phyloP scores from a whole-genome alignment of 1,140 invertebrate species.

The Atopsyche davidsoni region DNA sequence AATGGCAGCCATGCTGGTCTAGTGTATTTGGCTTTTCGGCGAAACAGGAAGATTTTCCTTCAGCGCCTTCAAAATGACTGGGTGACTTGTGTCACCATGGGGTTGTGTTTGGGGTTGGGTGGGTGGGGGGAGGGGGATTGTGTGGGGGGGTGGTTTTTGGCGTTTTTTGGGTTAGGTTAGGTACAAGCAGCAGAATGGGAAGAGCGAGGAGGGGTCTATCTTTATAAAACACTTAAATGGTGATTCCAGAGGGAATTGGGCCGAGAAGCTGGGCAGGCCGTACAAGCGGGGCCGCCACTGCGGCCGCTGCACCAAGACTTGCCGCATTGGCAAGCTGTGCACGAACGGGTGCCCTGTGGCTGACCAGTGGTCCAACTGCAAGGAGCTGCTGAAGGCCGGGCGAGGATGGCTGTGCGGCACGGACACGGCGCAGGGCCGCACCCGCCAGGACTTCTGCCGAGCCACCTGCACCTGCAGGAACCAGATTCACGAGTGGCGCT shows the following conservation, averaged over 20 bases:
- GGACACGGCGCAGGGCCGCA: conserved; percentile 49
- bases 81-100: no score
- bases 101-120: no score
- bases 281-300: conserved; percentile 63
- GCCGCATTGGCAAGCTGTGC: conserved; percentile 56
- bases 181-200: no score
- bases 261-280: conserved; percentile 54
- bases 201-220: not conserved
- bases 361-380: conserved; percentile 70
- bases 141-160: no score
- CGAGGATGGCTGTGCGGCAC: conserved; percentile 58
- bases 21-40: no score
- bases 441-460: conserved; percentile 55
- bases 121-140: no score
- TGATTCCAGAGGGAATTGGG: conserved; percentile 62
- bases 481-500: conserved; percentile 39
- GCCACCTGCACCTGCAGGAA: conserved; percentile 66
- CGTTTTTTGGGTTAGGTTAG: no score
- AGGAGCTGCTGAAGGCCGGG: conserved; percentile 52
- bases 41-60: no score
- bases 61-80: no score
- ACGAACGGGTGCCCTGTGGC: conserved; percentile 65
- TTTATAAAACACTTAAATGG: conserved; percentile 22
- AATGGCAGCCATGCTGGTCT: no score
- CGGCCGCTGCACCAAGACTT: conserved; percentile 57